These are phyloP conservation scores for Anastatus disparis DNA, from an alignment of 1,140 invertebrate species.

Conservation along the genomic window DNA sequence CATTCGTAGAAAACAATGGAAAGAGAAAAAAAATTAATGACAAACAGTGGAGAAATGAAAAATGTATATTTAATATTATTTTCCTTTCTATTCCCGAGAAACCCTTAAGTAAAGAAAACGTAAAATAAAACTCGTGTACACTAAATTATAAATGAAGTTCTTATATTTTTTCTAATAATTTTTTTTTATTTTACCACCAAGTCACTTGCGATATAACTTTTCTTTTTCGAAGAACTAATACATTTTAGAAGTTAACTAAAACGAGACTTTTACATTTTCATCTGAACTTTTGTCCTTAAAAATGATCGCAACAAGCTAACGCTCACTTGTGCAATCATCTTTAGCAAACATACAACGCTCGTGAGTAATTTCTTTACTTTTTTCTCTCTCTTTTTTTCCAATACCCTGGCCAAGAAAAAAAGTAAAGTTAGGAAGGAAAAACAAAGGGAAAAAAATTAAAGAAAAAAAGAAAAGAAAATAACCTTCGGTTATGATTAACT, in stretches of 20 bases:
- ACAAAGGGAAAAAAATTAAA: not conserved
- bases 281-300: not conserved
- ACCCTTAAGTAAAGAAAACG: too few relatives aligned
- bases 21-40: too few relatives aligned
- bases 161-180: not conserved
- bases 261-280: slow-evolving; percentile 31
- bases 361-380: too few relatives aligned
- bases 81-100: too few relatives aligned
- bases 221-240: slow-evolving; percentile 16
- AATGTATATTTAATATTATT: too few relatives aligned
- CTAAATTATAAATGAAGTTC: not conserved
- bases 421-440: not conserved
- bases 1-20: too few relatives aligned
- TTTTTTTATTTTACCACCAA: not conserved
- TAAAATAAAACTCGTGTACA: too few relatives aligned
- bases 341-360: not conserved
- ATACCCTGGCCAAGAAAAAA: not conserved
- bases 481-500: slow-evolving; percentile 5
- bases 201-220: too few relatives aligned
- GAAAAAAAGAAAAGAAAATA: not conserved
- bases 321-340: slow-evolving; percentile 9
- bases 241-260: slow-evolving; percentile 9
- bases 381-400: not conserved
- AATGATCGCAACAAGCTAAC: not conserved
- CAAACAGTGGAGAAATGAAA: too few relatives aligned